Evolutionary conservation across 2,113 vertebrate genomes (phyloP).

Genomic region (Chloropsis hardwickii): DNA sequence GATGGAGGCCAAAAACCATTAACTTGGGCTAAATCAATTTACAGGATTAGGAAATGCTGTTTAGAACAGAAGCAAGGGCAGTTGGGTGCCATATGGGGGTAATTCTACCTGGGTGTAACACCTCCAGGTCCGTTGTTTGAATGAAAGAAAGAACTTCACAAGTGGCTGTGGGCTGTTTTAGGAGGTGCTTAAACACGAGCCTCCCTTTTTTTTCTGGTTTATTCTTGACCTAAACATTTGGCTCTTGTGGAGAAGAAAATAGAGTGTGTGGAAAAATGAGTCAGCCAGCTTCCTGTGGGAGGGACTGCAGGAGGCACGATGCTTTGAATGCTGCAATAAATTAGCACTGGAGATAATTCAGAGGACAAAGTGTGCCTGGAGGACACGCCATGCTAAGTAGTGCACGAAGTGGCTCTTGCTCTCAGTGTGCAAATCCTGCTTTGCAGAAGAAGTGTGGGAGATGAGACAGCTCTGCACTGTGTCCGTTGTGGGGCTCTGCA

Average conservation of each 20-base stretch:
- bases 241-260: constrained; percentile 31
- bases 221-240: constrained; percentile 42
- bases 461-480: neutral
- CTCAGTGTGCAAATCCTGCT: neutral
- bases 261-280: constrained; percentile 37
- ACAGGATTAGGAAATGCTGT: neutral
- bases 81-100: neutral
- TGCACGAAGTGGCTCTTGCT: neutral
- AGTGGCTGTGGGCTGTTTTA: neutral
- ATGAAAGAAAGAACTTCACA: neutral
- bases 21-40: neutral
- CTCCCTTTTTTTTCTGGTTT: neutral
- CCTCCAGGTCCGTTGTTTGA: neutral
- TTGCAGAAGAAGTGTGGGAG: neutral
- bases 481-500: neutral
- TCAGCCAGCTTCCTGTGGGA: constrained; percentile 51
- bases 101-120: neutral
- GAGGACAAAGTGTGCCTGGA: constrained; percentile 57
- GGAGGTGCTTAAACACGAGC: neutral
- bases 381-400: neutral
- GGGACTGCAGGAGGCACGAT: neutral
- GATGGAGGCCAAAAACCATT: neutral
- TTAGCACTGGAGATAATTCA: constrained; percentile 38
- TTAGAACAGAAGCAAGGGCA: neutral
- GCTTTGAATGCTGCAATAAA: constrained; percentile 42